A percentile compares a stretch with the other conserved stretches of the same genome.
Evolutionary conservation across 2,888 invertebrate species (phyloP).

Genomic region (Syrista parreyssii): DNA sequence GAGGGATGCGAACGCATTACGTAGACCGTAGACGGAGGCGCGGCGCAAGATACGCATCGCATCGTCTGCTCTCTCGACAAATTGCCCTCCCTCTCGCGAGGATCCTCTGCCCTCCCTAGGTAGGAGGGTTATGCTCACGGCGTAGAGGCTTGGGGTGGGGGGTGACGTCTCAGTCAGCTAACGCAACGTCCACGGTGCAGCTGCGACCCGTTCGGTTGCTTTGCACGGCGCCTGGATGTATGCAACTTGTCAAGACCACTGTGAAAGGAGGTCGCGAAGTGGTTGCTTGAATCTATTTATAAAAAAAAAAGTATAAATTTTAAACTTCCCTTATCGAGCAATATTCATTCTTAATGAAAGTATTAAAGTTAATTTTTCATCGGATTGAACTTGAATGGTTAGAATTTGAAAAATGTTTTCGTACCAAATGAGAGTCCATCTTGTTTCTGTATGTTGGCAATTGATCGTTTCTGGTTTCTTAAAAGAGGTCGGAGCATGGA

Average conservation of each 20-base stretch:
- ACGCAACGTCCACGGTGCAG: slow-evolving; percentile 7
- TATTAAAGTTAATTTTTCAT: background rate
- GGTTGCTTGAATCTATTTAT: background rate
- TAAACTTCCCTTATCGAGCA: too few relatives aligned
- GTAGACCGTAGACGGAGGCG: slow-evolving; percentile 52
- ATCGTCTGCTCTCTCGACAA: slow-evolving; percentile 52
- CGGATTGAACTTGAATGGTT: background rate
- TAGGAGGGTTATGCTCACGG: slow-evolving; percentile 23
- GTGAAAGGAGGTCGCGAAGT: background rate
- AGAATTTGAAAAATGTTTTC: background rate
- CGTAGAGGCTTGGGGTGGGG: slow-evolving; percentile 37
- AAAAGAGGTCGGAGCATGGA: background rate
- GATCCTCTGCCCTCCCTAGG: slow-evolving; percentile 21
- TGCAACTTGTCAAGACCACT: background rate
- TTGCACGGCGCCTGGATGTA: background rate
- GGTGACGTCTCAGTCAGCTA: slow-evolving; percentile 56
- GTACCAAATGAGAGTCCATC: background rate
- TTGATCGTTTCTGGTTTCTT: background rate
- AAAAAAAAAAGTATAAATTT: background rate
- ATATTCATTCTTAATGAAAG: background rate
- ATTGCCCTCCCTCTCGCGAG: slow-evolving; percentile 48
- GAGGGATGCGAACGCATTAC: slow-evolving; percentile 52
- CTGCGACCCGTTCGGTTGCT: background rate
- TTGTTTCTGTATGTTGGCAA: background rate
- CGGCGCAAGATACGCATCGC: slow-evolving; percentile 58